These are phyloP conservation scores for Porites lobata DNA, from an alignment of 92 coral and sea anemone genomes.

Conservation along the genomic window DNA sequence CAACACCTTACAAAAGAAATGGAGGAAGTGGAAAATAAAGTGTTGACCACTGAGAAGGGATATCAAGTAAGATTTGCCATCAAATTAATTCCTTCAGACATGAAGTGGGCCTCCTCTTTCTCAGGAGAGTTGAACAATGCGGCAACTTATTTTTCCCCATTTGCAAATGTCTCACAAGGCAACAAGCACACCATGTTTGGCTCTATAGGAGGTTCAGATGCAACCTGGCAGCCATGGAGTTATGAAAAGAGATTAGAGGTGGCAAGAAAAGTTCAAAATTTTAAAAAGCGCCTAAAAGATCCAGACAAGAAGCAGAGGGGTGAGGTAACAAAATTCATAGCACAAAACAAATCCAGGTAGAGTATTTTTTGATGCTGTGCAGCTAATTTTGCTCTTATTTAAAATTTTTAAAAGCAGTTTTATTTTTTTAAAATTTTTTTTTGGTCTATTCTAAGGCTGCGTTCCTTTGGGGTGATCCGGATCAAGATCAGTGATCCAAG, in stretches of 20 bases:
- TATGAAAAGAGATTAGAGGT: slow-evolving; percentile 22
- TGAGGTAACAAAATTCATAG: slow-evolving; percentile 56
- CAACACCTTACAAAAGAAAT: slow-evolving; percentile 51
- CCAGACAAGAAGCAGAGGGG: slow-evolving; percentile 44
- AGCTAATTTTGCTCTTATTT: slow-evolving; percentile 43
- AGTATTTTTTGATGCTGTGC: slow-evolving; percentile 23
- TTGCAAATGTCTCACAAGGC: slow-evolving; percentile 61
- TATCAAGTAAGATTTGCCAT: slow-evolving; percentile 43
- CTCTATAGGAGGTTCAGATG: slow-evolving; percentile 32
- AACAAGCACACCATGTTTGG: slow-evolving; percentile 37
- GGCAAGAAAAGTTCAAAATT: slow-evolving; percentile 26
- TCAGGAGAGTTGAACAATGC: slow-evolving; percentile 52
- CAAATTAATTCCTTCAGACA: slow-evolving; percentile 58
- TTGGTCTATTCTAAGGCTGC: slow-evolving; percentile 12
- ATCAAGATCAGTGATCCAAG: no score
- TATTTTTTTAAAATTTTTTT: neutral
- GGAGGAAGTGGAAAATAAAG: slow-evolving; percentile 30
- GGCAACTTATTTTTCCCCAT: slow-evolving; percentile 54
- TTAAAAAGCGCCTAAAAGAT: slow-evolving; percentile 62
- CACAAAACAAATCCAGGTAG: slow-evolving; percentile 51
- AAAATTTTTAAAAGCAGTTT: slow-evolving; percentile 30
- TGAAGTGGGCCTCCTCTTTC: slow-evolving; percentile 62
- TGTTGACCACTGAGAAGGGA: slow-evolving; percentile 1
- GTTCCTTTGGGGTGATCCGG: no score
- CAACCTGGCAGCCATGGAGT: slow-evolving; percentile 64